These are phyloP conservation scores for Danio rerio DNA, from an alignment of 2,113 vertebrate genomes.

Conservation along the genomic window GRCz12tu NC_133183.1:25357001-25357500, in stretches of 20 bases:
- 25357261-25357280: slow-evolving; percentile 56
- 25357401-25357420: slow-evolving; percentile 52
- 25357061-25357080: slow-evolving; percentile 39
- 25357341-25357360: slow-evolving; percentile 62
- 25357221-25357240: slow-evolving; percentile 55
- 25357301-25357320: slow-evolving; percentile 49
- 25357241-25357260: slow-evolving; percentile 56
- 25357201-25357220: slow-evolving; percentile 45
- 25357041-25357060: slow-evolving; percentile 33
- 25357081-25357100: slow-evolving; percentile 29
- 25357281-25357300: slow-evolving; percentile 55
- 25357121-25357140: not conserved
- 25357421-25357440: slow-evolving; percentile 44
- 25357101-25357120: slow-evolving; percentile 41
- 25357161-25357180: slow-evolving; percentile 47
- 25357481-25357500: slow-evolving; percentile 28
- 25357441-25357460: not conserved
- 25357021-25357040: slow-evolving; percentile 39
- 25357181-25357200: slow-evolving; percentile 34
- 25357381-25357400: slow-evolving; percentile 56
- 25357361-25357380: slow-evolving; percentile 65
- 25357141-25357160: slow-evolving; percentile 24
- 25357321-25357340: slow-evolving; percentile 54
- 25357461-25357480: slow-evolving; percentile 25
- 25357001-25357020: slow-evolving; percentile 46